Evolutionary conservation across 1,140 invertebrate genomes (phyloP), one percentile per base, ranked within the genome.

Genomic region (Aphelenchoides avenae): DNA sequence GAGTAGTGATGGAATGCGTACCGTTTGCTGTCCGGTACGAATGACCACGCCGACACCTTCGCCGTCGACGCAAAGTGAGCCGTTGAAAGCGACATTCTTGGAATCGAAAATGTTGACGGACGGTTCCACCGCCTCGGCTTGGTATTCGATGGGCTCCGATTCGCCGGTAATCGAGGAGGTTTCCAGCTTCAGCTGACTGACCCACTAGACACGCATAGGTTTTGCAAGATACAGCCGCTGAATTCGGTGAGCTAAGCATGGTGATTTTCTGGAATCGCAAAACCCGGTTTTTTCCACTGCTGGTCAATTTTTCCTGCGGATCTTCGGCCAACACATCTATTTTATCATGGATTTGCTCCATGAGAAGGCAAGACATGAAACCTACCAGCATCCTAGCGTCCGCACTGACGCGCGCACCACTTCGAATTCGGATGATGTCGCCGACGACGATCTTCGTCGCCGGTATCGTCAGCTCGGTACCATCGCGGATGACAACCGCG

Each of bases 381-480:
- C 87, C 85, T 79, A 89, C 87, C 75, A 93, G 87, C 66, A 94
- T 87, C 66, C 90, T 84, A 70, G 93, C 85, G 79, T 94, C 91
- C 68, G 91, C 91, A 7, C 91, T 91, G 75, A 94, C 90, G 70
- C 89, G 83, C 79, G 92, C 89, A 61, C 90, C 90, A 80, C 90
- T 90, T 56, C 91, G 91, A 34, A 93, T 88, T 76, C 91, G 88
- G 74, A 94, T 89, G 63, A 94, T 85, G 78, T 94, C 91, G 33
- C 91, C 91, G 54, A 91, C 80, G 18, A 91, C 89, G 53, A 94
- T 82, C 71, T 91, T 87, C 80, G 92, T 89, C 60, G 89, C 89
- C 36, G 86, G 84, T 49, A 94, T 80, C 51, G 88, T 91, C 55
- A 89, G 79, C 77, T 92, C 93, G 78, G 91, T 86, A 57, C 92